Conservation (phyloP, 2,888 invertebrate genomes). For the Antheraea assamensis region DNA sequence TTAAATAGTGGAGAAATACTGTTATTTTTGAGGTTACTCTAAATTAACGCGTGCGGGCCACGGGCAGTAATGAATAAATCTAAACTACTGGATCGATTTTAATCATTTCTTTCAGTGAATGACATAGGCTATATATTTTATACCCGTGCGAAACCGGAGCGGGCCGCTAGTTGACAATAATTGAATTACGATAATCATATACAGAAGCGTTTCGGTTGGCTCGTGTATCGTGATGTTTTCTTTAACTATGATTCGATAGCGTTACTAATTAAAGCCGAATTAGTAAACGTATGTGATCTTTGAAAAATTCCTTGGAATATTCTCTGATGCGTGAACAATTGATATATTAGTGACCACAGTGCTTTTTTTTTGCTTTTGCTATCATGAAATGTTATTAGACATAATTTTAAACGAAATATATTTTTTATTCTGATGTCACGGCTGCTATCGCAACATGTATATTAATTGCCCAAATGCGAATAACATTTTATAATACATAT, state of each 20-base stretch:
- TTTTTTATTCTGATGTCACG: constrained; percentile 44
- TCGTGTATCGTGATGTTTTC: not conserved
- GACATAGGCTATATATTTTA: too few species aligned
- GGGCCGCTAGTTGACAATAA: too few species aligned
- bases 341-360: not conserved
- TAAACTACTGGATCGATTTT: too few species aligned
- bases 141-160: too few species aligned
- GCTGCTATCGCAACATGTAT: constrained; percentile 48
- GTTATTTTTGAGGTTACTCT: too few species aligned
- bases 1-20: too few species aligned
- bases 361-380: too few species aligned
- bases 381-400: not conserved
- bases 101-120: too few species aligned
- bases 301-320: not conserved
- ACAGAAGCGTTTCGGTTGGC: not conserved
- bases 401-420: not conserved
- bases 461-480: constrained; percentile 67
- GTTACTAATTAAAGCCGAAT: not conserved
- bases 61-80: too few species aligned
- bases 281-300: not conserved
- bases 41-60: too few species aligned
- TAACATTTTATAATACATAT: constrained; percentile 46
- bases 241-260: not conserved
- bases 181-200: not conserved
- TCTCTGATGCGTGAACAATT: not conserved